A percentile compares a stretch with the other conserved stretches of the same genome.
Evolutionary conservation across 2,113 vertebrate species (phyloP).

Genomic region (Pteronura brasiliensis): DNA sequence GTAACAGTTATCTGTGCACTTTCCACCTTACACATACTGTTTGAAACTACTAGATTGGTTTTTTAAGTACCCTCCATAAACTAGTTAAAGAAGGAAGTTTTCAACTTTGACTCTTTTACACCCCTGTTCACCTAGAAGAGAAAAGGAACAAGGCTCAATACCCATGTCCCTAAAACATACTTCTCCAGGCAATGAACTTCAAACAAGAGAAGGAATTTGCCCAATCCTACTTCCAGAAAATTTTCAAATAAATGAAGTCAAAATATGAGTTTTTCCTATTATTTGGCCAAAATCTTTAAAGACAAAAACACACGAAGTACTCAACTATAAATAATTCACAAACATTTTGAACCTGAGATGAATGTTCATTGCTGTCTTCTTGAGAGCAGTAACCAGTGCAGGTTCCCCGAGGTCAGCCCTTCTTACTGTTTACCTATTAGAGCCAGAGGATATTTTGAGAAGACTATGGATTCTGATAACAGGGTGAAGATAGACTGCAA

Average conservation of each 20-base stretch:
- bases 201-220: not conserved
- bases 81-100: conserved; percentile 16
- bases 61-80: conserved; percentile 40
- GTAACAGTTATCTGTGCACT: not conserved
- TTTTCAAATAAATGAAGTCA: not conserved
- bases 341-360: not conserved
- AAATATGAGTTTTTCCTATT: not conserved
- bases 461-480: not conserved
- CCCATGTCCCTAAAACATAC: not conserved
- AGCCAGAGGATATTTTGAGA: not conserved
- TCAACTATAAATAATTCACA: not conserved
- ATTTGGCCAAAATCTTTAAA: not conserved
- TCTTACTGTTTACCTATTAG: not conserved
- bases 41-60: conserved; percentile 21
- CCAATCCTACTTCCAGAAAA: not conserved
- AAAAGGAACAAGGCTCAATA: not conserved
- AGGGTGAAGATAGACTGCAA: not conserved
- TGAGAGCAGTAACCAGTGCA: not conserved
- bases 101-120: not conserved
- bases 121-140: not conserved
- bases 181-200: not conserved
- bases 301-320: not conserved
- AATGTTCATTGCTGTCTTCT: not conserved
- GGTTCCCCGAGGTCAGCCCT: not conserved
- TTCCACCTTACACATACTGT: not conserved